Evolutionary conservation across 2,113 vertebrate genomes (phyloP), one percentile per base, ranked within the genome.

Genomic region (Bos javanicus): DNA sequence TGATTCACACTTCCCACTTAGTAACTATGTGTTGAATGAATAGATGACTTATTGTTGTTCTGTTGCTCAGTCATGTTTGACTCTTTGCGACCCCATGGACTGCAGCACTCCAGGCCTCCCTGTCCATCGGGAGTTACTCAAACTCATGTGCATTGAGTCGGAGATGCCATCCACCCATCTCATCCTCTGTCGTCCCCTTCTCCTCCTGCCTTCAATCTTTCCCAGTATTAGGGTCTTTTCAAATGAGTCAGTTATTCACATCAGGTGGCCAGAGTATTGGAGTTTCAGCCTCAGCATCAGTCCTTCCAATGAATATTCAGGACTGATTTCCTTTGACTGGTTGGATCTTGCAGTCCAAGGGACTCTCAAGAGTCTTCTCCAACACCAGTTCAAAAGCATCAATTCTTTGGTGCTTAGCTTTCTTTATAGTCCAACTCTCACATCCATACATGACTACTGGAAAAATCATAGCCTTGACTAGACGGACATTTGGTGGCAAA

Each of bases 101-200:
- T 5, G n/a, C 67, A 71, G 67, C 19, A 71, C 2, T 5, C n/a
- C 64, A 71, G 64, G 64, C 64, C 64, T 36, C 64, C 64, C 17
- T 36, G 64, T 71, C n/a, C n/a, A 36, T 36, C 19, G 36, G 0
- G 19, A 36, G 64, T 71, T 12, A 12, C 19, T 12, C n/a, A 71
- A 23, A 36, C 5, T 1, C 64, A 23, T 36, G 33, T 21, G 0
- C 2, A 36, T 1, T 23, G 64, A 71, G 19, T 21, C 1, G 0
- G 17, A 36, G 64, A 2, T 36, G n/a, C 9, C 64, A 36, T 36
- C 64, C n/a, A 71, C 0, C 64, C 64, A 71, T 12, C 64, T 36
- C 64, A 71, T 71, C 64, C n/a, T 36, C n/a, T 71, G 64, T 71
- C 0, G 1, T 5, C 64, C n/a, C 19, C n/a, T 71, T 71, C n/a